These are phyloP conservation scores for Ivindomyrus marchei DNA, from an alignment of 2,113 vertebrate genomes.

Conservation along the genomic window DNA sequence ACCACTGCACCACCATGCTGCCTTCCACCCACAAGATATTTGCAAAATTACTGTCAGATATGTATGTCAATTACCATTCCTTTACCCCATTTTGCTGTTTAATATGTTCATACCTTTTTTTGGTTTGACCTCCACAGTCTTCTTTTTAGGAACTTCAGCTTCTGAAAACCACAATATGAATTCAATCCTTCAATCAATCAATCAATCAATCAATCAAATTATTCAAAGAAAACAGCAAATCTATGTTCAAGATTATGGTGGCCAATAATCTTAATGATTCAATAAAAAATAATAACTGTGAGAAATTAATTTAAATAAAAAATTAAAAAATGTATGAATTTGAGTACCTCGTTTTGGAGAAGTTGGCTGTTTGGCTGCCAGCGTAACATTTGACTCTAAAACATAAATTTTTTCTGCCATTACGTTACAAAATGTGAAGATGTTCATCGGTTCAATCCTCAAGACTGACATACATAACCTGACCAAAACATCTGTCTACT, in stretches of 20 bases:
- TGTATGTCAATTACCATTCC: background rate
- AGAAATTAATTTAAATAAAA: background rate
- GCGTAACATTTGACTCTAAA: slow-evolving; percentile 2
- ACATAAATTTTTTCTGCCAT: background rate
- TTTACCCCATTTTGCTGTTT: background rate
- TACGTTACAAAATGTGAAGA: background rate
- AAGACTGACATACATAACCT: background rate
- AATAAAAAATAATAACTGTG: background rate
- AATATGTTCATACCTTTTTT: slow-evolving; percentile 14
- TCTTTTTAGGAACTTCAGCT: slow-evolving; percentile 1
- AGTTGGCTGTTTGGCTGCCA: background rate
- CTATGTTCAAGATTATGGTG: background rate
- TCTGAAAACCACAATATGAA: background rate
- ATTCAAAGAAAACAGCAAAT: background rate
- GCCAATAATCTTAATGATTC: background rate
- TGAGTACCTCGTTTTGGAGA: slow-evolving; percentile 12
- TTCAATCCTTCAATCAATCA: background rate
- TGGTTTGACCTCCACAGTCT: background rate
- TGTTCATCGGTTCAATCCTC: background rate
- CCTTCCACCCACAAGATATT: too few relatives aligned
- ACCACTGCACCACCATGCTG: too few relatives aligned
- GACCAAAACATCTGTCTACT: background rate
- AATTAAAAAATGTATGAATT: background rate
- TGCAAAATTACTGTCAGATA: too few relatives aligned
- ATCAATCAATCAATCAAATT: background rate